These are phyloP conservation scores for Goniozus legneri DNA, from an alignment of 1,140 invertebrate species.

Conservation along the genomic window DNA sequence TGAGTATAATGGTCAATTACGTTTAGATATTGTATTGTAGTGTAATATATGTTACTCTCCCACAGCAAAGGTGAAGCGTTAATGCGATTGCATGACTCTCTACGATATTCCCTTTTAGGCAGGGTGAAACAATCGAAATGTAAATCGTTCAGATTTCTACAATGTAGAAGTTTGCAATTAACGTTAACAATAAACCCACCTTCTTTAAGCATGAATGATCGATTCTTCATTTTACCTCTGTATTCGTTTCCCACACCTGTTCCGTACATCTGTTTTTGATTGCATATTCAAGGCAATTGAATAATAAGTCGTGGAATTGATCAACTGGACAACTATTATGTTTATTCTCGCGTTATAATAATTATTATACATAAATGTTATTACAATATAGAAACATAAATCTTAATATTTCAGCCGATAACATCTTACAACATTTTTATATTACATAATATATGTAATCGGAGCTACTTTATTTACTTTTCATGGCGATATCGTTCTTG, in stretches of 20 bases:
- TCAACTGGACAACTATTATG: slow-evolving; percentile 39
- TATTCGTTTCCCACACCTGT: no score
- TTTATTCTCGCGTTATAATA: slow-evolving; percentile 41
- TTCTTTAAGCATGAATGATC: neutral
- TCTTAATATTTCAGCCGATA: slow-evolving; percentile 36
- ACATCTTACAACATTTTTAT: slow-evolving; percentile 32
- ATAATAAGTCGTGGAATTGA: slow-evolving; percentile 9
- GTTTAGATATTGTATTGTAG: neutral
- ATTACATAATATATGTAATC: slow-evolving; percentile 16
- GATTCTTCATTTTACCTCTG: neutral
- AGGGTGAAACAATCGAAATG: slow-evolving; percentile 32
- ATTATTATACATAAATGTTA: slow-evolving; percentile 43
- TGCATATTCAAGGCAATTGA: no score
- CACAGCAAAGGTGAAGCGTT: slow-evolving; percentile 12
- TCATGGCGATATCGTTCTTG: neutral
- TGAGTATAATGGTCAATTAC: neutral
- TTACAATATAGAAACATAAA: slow-evolving; percentile 48
- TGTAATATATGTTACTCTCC: neutral
- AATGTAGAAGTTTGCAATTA: slow-evolving; percentile 40
- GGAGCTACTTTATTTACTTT: no score
- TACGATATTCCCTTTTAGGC: slow-evolving; percentile 40
- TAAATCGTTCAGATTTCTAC: slow-evolving; percentile 33
- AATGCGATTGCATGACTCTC: slow-evolving; percentile 38
- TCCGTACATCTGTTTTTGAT: neutral
- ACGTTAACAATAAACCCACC: slow-evolving; percentile 25